phyloP scores from a whole-genome alignment of 1,140 invertebrate species.

The Maconellicoccus hirsutus region DNA sequence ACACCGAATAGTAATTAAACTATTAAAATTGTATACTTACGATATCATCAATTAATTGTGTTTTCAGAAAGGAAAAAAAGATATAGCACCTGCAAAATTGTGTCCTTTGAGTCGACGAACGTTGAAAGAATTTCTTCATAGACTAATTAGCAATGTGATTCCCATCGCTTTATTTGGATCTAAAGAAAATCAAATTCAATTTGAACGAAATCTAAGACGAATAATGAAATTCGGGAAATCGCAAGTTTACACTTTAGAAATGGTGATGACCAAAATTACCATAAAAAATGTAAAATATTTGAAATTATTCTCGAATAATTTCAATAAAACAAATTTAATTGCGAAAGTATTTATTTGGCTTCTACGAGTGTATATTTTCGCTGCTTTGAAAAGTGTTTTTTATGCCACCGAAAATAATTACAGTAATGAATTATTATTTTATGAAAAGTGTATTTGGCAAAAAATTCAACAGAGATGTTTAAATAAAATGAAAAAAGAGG shows the following conservation, averaged over 20 bases:
- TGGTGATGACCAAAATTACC: not conserved
- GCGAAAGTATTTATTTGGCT: not conserved
- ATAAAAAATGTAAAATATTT: not conserved
- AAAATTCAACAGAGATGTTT: conserved; percentile 1
- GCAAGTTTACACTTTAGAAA: not conserved
- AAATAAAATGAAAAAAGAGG: conserved; percentile 1
- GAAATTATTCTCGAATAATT: not conserved
- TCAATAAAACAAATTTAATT: not conserved
- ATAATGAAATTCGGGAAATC: not conserved
- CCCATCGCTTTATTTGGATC: not conserved
- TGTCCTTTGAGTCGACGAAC: not conserved
- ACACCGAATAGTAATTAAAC: not conserved
- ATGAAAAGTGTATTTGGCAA: not conserved
- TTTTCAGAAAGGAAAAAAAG: not conserved
- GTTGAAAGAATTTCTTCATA: not conserved
- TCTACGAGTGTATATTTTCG: not conserved
- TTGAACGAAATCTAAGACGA: conserved; percentile 2
- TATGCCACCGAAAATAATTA: not conserved
- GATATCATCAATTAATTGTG: not conserved
- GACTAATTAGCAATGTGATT: not conserved
- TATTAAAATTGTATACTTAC: no score
- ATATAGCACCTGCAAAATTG: not conserved
- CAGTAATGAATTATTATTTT: not conserved
- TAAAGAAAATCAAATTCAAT: not conserved
- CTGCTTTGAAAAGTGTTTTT: not conserved